Evolutionary conservation across 2,797 vertebrate genomes (phyloP).

Genomic region (Phrynocephalus forsythii): DNA sequence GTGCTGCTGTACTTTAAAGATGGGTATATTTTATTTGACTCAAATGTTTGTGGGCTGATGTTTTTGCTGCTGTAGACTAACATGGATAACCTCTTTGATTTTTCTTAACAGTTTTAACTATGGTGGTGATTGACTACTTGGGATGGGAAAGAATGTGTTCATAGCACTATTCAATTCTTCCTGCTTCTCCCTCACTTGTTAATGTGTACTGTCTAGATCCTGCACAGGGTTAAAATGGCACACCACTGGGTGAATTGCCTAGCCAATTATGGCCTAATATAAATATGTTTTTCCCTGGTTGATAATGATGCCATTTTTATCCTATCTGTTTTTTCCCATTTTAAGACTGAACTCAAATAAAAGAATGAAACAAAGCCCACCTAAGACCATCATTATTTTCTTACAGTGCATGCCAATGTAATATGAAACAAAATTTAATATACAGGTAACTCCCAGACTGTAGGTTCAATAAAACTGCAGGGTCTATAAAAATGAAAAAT

Average conservation of each 20-base stretch:
- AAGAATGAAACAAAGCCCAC: neutral
- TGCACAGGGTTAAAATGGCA: neutral
- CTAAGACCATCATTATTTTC: slow-evolving; percentile 6
- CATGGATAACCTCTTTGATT: too few species aligned
- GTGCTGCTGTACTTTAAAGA: too few species aligned
- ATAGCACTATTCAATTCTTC: neutral
- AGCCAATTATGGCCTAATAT: neutral
- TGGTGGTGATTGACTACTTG: neutral
- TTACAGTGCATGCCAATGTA: slow-evolving; percentile 16
- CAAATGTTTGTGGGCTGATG: too few species aligned
- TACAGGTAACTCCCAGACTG: slow-evolving; percentile 33
- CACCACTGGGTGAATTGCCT: neutral
- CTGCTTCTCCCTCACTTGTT: neutral
- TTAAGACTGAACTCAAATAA: slow-evolving; percentile 16
- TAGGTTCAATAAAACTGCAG: slow-evolving; percentile 43
- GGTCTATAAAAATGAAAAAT: slow-evolving; percentile 63
- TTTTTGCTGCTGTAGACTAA: too few species aligned
- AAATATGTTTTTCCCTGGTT: neutral
- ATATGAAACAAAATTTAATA: slow-evolving; percentile 47
- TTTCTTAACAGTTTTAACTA: neutral
- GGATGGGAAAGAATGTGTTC: neutral
- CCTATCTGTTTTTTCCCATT: neutral
- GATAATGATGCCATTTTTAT: slow-evolving; percentile 8
- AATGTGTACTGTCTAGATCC: neutral
- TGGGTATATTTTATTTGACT: too few species aligned